Evolutionary conservation across 1,140 invertebrate genomes (phyloP).

Genomic region (Aphelenchoides fujianensis): DNA sequence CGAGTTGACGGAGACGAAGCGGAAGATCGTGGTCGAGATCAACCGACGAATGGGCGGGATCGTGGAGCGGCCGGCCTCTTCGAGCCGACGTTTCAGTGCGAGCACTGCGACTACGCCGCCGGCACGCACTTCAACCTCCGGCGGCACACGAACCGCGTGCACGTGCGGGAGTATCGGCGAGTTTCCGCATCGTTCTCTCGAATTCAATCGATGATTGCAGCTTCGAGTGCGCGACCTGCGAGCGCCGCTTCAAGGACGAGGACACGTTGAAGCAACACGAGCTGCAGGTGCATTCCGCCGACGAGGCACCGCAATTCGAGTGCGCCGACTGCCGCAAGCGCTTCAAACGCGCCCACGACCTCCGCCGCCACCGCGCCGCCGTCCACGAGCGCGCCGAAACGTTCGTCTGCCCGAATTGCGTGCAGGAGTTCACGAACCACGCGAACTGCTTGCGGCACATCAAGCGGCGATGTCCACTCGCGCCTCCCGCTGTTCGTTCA

Average conservation of each 20-base stretch:
- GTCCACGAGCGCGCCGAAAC: not conserved
- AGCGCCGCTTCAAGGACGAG: conserved; percentile 12
- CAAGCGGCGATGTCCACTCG: not conserved
- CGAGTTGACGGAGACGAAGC: too few relatives aligned
- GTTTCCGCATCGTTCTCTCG: not conserved
- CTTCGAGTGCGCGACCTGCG: conserved; percentile 5
- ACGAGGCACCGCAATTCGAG: not conserved
- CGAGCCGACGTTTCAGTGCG: too few relatives aligned
- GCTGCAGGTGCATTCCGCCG: not conserved
- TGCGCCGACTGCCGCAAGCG: not conserved
- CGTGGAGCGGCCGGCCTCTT: too few relatives aligned
- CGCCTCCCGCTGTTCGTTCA: too few relatives aligned
- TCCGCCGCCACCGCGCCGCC: not conserved
- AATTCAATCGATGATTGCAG: conserved; percentile 8
- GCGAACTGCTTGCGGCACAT: not conserved
- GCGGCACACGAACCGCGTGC: conserved; percentile 5
- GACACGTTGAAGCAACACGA: conserved; percentile 16
- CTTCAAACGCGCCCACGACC: not conserved
- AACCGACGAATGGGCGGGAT: too few relatives aligned
- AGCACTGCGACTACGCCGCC: not conserved
- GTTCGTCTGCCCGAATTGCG: not conserved
- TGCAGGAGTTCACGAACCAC: not conserved
- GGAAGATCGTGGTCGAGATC: too few relatives aligned
- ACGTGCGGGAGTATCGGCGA: not conserved
- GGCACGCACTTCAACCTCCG: not conserved